phyloP scores from a whole-genome alignment of 2,888 invertebrate species.

The Drosophila neonasuta region DNA sequence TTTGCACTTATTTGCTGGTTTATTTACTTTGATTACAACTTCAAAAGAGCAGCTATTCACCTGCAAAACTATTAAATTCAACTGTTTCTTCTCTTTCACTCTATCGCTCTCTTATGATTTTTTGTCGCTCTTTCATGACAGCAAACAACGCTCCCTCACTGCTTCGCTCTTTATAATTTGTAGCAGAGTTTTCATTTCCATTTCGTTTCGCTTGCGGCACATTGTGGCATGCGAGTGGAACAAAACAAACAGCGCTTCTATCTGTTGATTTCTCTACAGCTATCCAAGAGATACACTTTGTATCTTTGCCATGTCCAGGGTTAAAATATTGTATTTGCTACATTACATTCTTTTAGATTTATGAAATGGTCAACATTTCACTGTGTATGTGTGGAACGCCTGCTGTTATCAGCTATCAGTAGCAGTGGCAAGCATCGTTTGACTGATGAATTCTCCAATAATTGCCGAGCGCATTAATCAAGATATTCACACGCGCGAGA shows the following conservation, averaged over 20 bases:
- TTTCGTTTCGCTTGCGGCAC: constrained; percentile 21
- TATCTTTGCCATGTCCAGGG: neutral
- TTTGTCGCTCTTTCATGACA: neutral
- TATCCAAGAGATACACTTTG: constrained; percentile 47
- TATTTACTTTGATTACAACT: neutral
- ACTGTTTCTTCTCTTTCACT: neutral
- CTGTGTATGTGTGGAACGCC: neutral
- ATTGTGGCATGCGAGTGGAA: constrained; percentile 43
- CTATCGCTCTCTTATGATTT: neutral
- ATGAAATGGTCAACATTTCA: neutral
- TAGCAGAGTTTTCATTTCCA: constrained; percentile 69
- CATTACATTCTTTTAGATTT: neutral
- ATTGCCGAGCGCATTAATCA: constrained; percentile 61
- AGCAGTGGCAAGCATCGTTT: neutral
- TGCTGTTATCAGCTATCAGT: constrained; percentile 6
- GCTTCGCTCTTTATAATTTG: constrained; percentile 33
- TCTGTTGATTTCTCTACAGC: constrained; percentile 63
- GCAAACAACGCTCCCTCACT: constrained; percentile 2
- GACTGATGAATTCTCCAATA: constrained; percentile 39
- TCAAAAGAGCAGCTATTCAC: constrained; percentile 10
- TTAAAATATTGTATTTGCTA: neutral
- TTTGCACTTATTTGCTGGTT: too few species aligned
- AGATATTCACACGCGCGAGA: constrained; percentile 55
- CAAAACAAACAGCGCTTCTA: constrained; percentile 62
- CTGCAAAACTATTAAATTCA: constrained; percentile 10